Evolutionary conservation across 2,888 invertebrate genomes (phyloP).

Genomic region (Mythimna ferrago): DNA sequence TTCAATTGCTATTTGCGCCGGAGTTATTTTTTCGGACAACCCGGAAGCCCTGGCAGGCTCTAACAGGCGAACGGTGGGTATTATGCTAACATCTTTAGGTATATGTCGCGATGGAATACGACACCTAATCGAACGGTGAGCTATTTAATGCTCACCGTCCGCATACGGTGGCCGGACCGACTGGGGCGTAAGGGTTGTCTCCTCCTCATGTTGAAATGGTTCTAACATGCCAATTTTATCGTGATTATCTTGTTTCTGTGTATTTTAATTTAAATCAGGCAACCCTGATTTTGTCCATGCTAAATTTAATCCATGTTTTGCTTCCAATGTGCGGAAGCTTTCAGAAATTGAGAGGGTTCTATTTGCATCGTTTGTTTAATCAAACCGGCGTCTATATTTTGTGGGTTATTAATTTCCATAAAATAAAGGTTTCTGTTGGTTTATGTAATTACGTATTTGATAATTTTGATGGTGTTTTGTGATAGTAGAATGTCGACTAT

Average conservation of each 20-base stretch:
- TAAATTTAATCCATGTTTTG: conserved; percentile 37
- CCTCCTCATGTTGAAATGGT: background rate
- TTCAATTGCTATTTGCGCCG: too few species aligned
- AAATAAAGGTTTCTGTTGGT: conserved; percentile 31
- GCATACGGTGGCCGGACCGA: too few species aligned
- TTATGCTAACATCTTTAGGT: too few species aligned
- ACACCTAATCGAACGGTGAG: too few species aligned
- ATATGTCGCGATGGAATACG: too few species aligned
- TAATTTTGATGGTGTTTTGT: conserved; percentile 7
- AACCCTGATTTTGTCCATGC: conserved; percentile 1
- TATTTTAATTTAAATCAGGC: conserved; percentile 17
- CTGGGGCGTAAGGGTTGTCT: too few species aligned
- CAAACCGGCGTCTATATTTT: conserved; percentile 43
- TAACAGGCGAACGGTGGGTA: too few species aligned
- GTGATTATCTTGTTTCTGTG: background rate
- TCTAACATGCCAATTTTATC: background rate
- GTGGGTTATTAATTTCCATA: conserved; percentile 52
- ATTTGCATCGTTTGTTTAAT: conserved; percentile 59
- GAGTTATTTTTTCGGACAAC: too few species aligned
- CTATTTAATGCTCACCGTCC: too few species aligned
- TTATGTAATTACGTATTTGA: conserved; percentile 38
- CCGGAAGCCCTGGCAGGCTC: too few species aligned
- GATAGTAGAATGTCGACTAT: background rate
- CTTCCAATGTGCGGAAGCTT: conserved; percentile 33
- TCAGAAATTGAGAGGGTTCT: conserved; percentile 41